phyloP scores from a whole-genome alignment of 2,113 vertebrate genomes.

The Enhydra lutris region DNA sequence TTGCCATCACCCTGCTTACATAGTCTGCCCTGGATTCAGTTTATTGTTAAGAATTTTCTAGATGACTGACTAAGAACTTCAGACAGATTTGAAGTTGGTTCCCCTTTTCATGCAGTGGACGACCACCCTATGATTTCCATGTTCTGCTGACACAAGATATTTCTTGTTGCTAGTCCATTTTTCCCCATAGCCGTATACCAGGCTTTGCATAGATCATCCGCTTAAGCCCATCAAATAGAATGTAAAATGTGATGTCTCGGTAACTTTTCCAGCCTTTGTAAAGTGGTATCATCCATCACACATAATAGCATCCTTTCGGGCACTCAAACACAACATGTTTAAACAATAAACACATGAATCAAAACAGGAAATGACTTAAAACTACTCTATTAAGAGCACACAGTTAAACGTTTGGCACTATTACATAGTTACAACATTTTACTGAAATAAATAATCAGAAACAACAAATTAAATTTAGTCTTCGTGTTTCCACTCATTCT shows the following conservation, averaged over 20 bases:
- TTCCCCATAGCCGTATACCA: background rate
- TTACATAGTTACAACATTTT: background rate
- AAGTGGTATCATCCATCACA: constrained; percentile 50
- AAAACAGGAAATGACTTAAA: constrained; percentile 28
- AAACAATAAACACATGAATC: constrained; percentile 33
- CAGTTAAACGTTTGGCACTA: background rate
- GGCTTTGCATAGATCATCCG: constrained; percentile 52
- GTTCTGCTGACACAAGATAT: constrained; percentile 33
- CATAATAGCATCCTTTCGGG: constrained; percentile 28
- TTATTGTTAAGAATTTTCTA: constrained; percentile 12
- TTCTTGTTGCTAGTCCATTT: background rate
- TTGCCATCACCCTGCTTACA: background rate
- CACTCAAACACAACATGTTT: background rate
- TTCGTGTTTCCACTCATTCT: background rate
- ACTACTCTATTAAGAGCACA: background rate
- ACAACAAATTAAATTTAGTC: background rate
- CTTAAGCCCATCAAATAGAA: constrained; percentile 52
- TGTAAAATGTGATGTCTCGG: constrained; percentile 28
- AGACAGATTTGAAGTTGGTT: background rate
- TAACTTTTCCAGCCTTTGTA: constrained; percentile 48
- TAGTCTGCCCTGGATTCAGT: background rate
- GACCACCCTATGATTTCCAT: background rate
- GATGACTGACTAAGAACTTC: background rate
- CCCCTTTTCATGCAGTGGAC: background rate
- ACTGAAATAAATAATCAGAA: background rate